Percentiles rank a stretch among this genome's conserved stretches.
Evolutionary conservation across 2,888 invertebrate species (phyloP).

Genomic region (Amiota minor): DNA sequence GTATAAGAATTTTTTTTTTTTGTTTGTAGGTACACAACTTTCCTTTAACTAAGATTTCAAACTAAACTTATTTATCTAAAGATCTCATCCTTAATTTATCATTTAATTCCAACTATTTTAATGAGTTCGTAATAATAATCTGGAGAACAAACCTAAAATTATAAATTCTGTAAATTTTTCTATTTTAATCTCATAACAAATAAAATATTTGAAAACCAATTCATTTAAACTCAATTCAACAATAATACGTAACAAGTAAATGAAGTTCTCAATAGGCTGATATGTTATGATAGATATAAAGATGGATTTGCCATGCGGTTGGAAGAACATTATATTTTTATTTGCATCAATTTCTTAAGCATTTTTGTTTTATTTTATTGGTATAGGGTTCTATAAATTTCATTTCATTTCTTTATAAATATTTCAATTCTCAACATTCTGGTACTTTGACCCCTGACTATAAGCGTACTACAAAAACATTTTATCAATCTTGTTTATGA

Average conservation of each 20-base stretch:
- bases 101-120: too few species aligned
- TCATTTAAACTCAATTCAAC: neutral
- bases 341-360: neutral
- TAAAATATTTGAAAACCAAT: neutral
- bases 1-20: too few species aligned
- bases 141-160: too few species aligned
- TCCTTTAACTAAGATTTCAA: too few species aligned
- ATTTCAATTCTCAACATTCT: conserved; percentile 28
- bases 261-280: conserved; percentile 4
- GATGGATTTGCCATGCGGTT: neutral
- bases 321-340: neutral
- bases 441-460: neutral
- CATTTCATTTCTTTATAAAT: conserved; percentile 20
- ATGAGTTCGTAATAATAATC: too few species aligned
- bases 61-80: too few species aligned
- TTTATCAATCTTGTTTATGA: conserved; percentile 22
- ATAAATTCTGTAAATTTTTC: too few species aligned
- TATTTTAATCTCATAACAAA: too few species aligned
- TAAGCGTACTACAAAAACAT: conserved; percentile 25
- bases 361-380: neutral
- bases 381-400: neutral
- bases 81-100: too few species aligned
- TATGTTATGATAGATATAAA: conserved; percentile 7
- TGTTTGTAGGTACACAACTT: too few species aligned
- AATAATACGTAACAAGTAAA: neutral